These are phyloP conservation scores for Calycopis cecrops DNA, from an alignment of 1,140 invertebrate genomes.

Conservation along the genomic window DNA sequence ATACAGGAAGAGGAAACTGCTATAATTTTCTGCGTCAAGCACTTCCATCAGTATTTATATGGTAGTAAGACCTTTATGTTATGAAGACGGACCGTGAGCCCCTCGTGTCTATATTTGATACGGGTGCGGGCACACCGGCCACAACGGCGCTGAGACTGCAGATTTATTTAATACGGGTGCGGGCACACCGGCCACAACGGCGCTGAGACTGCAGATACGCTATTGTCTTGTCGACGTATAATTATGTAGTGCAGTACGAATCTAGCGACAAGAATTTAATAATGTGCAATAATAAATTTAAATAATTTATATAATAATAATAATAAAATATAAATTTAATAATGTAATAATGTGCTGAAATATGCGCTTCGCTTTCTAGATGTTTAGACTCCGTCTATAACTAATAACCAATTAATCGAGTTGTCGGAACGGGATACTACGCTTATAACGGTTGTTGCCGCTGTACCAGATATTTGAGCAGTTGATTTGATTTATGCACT, in stretches of 20 bases:
- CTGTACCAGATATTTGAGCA: conserved; percentile 2
- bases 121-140: conserved; percentile 21
- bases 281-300: conserved; percentile 2
- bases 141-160: too few relatives aligned
- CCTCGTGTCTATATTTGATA: conserved; percentile 24
- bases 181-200: too few relatives aligned
- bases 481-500: too few relatives aligned
- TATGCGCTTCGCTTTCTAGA: too few relatives aligned
- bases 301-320: too few relatives aligned
- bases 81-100: conserved; percentile 29
- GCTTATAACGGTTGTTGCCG: neutral
- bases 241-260: conserved; percentile 25
- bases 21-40: conserved; percentile 54
- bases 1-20: conserved; percentile 68
- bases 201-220: conserved; percentile 27
- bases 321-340: too few relatives aligned
- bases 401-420: neutral
- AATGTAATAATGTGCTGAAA: too few relatives aligned
- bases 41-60: conserved; percentile 54
- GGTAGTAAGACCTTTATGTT: conserved; percentile 26
- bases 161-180: too few relatives aligned
- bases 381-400: too few relatives aligned
- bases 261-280: conserved; percentile 18
- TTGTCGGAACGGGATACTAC: neutral
- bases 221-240: conserved; percentile 23